phyloP scores from a whole-genome alignment of 2,888 invertebrate genomes.

The Macaria liturata region DNA sequence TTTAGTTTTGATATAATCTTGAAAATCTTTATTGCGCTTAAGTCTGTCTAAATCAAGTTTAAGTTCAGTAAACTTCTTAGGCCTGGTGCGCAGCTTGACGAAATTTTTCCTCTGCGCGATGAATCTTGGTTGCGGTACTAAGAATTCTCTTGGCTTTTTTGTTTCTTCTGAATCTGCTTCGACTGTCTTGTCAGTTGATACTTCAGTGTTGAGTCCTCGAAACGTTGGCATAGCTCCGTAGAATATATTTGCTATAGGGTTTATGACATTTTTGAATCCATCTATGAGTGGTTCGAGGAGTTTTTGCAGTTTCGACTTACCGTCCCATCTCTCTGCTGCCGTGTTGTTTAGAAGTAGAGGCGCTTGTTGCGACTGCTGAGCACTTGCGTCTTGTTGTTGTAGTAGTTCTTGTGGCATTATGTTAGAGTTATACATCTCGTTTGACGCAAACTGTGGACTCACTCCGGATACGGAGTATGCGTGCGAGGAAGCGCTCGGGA shows the following conservation, averaged over 20 bases:
- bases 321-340: slow-evolving; percentile 79
- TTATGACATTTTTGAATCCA: slow-evolving; percentile 62
- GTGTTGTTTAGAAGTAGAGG: slow-evolving; percentile 69
- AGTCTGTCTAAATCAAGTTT: slow-evolving; percentile 69
- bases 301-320: slow-evolving; percentile 78
- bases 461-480: slow-evolving; percentile 80
- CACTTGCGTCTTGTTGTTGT: slow-evolving; percentile 72
- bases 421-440: slow-evolving; percentile 75
- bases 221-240: slow-evolving; percentile 74
- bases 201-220: slow-evolving; percentile 68
- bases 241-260: slow-evolving; percentile 70
- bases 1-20: slow-evolving; percentile 73
- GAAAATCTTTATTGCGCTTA: slow-evolving; percentile 72
- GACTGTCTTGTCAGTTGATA: slow-evolving; percentile 58
- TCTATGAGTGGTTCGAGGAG: slow-evolving; percentile 72
- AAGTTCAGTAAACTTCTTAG: slow-evolving; percentile 70
- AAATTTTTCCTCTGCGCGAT: slow-evolving; percentile 74
- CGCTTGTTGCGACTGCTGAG: slow-evolving; percentile 81
- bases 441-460: slow-evolving; percentile 75
- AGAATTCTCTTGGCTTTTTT: slow-evolving; percentile 65
- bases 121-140: slow-evolving; percentile 70
- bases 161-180: slow-evolving; percentile 56
- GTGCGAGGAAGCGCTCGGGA: slow-evolving; percentile 80
- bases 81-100: slow-evolving; percentile 52
- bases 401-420: slow-evolving; percentile 72